Conservation (phyloP, 2,888 invertebrate species). For the Brachypterus glaber region DNA sequence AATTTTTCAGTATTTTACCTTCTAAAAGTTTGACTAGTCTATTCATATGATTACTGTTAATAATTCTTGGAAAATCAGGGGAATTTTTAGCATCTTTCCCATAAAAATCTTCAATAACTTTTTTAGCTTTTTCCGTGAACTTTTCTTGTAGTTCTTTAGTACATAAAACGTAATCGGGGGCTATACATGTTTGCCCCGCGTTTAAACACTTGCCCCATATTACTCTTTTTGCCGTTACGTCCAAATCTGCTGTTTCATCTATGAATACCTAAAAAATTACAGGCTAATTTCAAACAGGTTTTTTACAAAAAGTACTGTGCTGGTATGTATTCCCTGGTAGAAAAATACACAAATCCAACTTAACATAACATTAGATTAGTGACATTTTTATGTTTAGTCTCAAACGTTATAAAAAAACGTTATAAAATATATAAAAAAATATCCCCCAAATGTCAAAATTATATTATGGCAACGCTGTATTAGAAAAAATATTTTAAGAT, state of each 20-base stretch:
- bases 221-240: constrained; percentile 67
- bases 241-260: constrained; percentile 71
- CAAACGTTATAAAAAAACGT: not conserved
- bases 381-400: too few species aligned
- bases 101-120: constrained; percentile 69
- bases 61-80: constrained; percentile 74
- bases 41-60: constrained; percentile 79
- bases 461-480: too few species aligned
- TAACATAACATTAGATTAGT: too few species aligned
- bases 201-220: constrained; percentile 94
- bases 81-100: constrained; percentile 70
- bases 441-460: too few species aligned
- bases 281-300: too few species aligned
- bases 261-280: constrained; percentile 51
- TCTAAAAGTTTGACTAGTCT: constrained; percentile 58
- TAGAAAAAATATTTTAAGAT: too few species aligned
- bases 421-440: not conserved
- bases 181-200: constrained; percentile 90
- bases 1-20: too few species aligned
- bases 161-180: constrained; percentile 89
- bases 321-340: too few species aligned
- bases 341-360: too few species aligned
- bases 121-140: constrained; percentile 38
- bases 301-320: constrained; percentile 45
- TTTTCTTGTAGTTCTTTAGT: constrained; percentile 62